Evolutionary conservation across 1,140 invertebrate species (phyloP), one percentile per base, ranked within the genome.

Genomic region (Scaptodrosophila lebanonensis): DNA sequence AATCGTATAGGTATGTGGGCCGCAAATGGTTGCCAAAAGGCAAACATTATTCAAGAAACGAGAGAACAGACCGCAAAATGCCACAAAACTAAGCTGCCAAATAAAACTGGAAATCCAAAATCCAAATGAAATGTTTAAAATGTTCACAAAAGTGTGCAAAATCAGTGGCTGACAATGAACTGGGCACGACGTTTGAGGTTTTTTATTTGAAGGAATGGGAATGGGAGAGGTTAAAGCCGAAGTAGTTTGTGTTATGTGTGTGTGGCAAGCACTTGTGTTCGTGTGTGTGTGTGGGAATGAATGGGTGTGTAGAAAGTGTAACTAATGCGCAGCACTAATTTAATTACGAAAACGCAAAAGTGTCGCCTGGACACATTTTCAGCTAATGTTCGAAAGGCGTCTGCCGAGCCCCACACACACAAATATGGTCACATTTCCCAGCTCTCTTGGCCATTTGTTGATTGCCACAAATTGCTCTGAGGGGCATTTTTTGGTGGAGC

Each of bases 341-440:
- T 83, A 82, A 82, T 82, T 82, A 82, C 76, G 69, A 70, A 83
- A 82, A 82, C 76, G 75, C 76, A 82, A 82, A 79, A 82, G 75
- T 82, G 75, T 82, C 75, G 75, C 75, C 62, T 47, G 63, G 70
- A 66, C 66, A 75, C 71, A 76, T 75, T 69, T 52, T 59, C 39
- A 75, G 75, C 73, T 79, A 82, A 82, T 77, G 66, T 72, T 66
- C 48, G 54, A 12, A 30, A 30, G 30, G 25, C 18, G 22, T 45
- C 13, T 3, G 38, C 32, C 16, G 17, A 52, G 36, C 48, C 36
- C 18, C 60, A 33, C 39, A 25, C 22, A 25, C 22, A 25, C 22
- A 25, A 3, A 25, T 8, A 25, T 8, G 8, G 22, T 4, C 22
- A 25, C 22, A 25, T 8, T 25, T 3, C 22, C 22, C 3, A 25